phyloP scores from a whole-genome alignment of 2,113 vertebrate species.

The Salvelinus namaycush region DNA sequence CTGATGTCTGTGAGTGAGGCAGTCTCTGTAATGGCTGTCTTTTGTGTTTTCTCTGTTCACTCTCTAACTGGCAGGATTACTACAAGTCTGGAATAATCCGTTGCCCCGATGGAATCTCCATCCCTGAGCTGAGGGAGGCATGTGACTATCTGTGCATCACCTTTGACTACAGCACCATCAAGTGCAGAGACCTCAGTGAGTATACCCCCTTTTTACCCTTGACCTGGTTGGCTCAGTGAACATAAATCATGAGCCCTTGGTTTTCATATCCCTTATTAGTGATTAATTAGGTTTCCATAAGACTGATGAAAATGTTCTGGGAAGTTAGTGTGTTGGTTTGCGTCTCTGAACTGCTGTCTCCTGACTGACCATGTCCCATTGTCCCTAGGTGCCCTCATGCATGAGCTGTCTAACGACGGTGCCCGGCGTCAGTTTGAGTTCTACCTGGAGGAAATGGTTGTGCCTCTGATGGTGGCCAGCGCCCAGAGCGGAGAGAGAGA shows the following conservation, averaged over 20 bases:
- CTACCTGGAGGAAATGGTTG: conserved; percentile 98
- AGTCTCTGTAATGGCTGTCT: conserved; percentile 44
- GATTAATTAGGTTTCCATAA: too few species aligned
- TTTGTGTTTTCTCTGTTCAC: conserved; percentile 29
- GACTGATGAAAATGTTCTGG: too few species aligned
- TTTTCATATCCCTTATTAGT: too few species aligned
- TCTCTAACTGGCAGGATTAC: conserved; percentile 85
- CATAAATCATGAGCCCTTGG: too few species aligned
- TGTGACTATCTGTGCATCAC: conserved; percentile 99
- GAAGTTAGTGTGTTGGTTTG: too few species aligned
- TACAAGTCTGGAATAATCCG: conserved; percentile 99
- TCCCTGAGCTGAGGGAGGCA: conserved; percentile 95
- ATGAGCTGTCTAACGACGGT: conserved; percentile 96
- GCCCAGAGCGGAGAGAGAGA: conserved; percentile 97
- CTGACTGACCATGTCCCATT: neutral
- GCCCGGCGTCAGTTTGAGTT: conserved; percentile 96
- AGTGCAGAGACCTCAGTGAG: conserved; percentile 99
- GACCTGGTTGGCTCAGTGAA: too few species aligned
- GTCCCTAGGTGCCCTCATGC: conserved; percentile 94
- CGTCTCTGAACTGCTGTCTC: neutral
- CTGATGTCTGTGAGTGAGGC: neutral
- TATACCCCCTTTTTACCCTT: conserved; percentile 42
- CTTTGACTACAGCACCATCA: conserved; percentile 98
- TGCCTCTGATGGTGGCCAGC: conserved; percentile 95
- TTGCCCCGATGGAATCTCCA: conserved; percentile 98